Conservation (phyloP, 2,113 vertebrate genomes). For the Corythornis madagascariensis region DNA sequence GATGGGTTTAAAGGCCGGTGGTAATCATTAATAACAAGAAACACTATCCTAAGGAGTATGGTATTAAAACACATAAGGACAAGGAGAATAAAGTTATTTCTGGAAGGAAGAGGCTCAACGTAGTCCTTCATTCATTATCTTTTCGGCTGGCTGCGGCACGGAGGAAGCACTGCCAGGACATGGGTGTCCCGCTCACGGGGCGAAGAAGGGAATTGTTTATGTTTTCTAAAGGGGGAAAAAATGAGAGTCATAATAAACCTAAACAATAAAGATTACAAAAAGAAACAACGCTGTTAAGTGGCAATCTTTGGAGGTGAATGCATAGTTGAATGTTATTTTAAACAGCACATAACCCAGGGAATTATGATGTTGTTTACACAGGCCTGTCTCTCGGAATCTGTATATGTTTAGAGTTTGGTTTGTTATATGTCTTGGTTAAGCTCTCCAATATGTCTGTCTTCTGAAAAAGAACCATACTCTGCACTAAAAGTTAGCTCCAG, state of each 20-base stretch:
- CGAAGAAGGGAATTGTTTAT: constrained; percentile 8
- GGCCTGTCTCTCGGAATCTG: constrained; percentile 47
- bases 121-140: neutral
- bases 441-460: constrained; percentile 57
- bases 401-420: constrained; percentile 53
- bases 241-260: constrained; percentile 43
- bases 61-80: neutral
- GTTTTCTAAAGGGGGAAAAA: neutral
- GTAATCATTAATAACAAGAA: neutral
- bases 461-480: constrained; percentile 34
- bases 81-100: neutral
- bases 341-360: constrained; percentile 56
- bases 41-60: neutral
- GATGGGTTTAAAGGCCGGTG: fast-evolving
- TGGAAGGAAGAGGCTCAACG: neutral
- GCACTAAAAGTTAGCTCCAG: constrained; percentile 46
- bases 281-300: constrained; percentile 34
- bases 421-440: constrained; percentile 59
- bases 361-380: constrained; percentile 66
- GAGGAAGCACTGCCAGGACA: neutral
- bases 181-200: fast-evolving
- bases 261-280: constrained; percentile 61
- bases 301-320: constrained; percentile 56
- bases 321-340: constrained; percentile 58
- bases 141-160: fast-evolving